A percentile compares a stretch with the other conserved stretches of the same genome.
Evolutionary conservation across 2,888 invertebrate genomes (phyloP).

Genomic region (Brachyopa scutellaris): DNA sequence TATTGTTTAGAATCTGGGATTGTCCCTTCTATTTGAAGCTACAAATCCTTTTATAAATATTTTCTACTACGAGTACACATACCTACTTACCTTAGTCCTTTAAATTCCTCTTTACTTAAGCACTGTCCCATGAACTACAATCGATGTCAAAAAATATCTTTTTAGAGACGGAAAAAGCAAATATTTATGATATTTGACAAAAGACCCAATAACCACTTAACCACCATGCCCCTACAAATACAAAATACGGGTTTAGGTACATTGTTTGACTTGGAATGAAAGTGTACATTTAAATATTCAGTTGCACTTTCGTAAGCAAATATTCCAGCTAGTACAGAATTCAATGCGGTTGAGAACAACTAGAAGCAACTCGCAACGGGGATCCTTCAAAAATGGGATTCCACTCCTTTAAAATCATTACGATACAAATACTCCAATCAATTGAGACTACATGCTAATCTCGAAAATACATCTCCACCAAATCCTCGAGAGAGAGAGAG

Average conservation of each 20-base stretch:
- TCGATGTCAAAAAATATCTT: not conserved
- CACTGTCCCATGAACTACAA: not conserved
- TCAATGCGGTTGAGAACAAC: constrained; percentile 7
- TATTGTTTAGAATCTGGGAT: no score
- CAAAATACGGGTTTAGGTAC: not conserved
- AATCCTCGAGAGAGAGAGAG: not conserved
- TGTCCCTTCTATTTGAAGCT: no score
- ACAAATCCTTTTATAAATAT: no score
- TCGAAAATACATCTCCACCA: constrained; percentile 28
- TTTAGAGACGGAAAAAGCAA: not conserved
- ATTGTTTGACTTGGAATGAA: not conserved
- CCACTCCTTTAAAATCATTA: constrained; percentile 45
- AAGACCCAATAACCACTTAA: constrained; percentile 20
- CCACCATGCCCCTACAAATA: not conserved
- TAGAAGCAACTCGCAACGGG: not conserved
- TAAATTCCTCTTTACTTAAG: no score
- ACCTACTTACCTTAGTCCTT: no score
- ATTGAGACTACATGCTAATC: constrained; percentile 40
- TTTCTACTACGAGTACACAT: no score
- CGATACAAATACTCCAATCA: constrained; percentile 59
- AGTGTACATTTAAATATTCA: constrained; percentile 36
- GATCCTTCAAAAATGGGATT: not conserved
- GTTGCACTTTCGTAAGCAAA: constrained; percentile 25
- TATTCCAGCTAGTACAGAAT: not conserved
- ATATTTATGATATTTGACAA: constrained; percentile 33